Evolutionary conservation across 2,797 vertebrate species (phyloP).

Genomic region (Tapirus indicus): DNA sequence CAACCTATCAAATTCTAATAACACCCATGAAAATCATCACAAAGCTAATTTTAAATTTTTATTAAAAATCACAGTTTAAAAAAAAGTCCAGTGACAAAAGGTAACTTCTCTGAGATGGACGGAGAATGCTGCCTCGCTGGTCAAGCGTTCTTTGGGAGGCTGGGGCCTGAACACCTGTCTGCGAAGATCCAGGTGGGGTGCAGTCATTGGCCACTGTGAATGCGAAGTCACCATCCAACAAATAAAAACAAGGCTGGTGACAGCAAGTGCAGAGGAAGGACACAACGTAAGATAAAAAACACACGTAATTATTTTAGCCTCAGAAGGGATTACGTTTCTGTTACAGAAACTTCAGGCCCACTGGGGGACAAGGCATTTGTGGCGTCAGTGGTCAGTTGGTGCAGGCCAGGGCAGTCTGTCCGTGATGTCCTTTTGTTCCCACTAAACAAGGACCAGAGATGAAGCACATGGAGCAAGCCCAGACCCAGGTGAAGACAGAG

Average conservation of each 20-base stretch:
- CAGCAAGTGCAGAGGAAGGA: neutral
- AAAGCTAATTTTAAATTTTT: neutral
- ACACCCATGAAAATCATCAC: neutral
- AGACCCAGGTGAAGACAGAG: fast-evolving
- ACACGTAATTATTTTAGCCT: neutral
- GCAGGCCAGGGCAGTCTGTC: fast-evolving
- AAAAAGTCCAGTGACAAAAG: neutral
- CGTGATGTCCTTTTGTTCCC: neutral
- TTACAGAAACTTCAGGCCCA: fast-evolving
- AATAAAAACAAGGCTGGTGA: neutral
- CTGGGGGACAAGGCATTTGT: neutral
- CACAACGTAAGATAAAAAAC: neutral
- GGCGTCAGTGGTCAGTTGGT: fast-evolving
- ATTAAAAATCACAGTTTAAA: conserved; percentile 38
- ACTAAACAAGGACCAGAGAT: neutral
- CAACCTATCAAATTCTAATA: fast-evolving
- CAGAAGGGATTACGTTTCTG: neutral
- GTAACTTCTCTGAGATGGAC: neutral
- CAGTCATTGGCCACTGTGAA: fast-evolving
- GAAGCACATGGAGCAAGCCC: neutral
- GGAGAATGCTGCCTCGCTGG: neutral
- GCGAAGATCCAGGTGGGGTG: neutral
- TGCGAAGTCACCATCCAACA: neutral
- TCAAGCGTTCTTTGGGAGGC: neutral
- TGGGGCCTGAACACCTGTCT: neutral